Conservation (phyloP, 2,888 invertebrate genomes). For the Acrobasis suavella region DNA sequence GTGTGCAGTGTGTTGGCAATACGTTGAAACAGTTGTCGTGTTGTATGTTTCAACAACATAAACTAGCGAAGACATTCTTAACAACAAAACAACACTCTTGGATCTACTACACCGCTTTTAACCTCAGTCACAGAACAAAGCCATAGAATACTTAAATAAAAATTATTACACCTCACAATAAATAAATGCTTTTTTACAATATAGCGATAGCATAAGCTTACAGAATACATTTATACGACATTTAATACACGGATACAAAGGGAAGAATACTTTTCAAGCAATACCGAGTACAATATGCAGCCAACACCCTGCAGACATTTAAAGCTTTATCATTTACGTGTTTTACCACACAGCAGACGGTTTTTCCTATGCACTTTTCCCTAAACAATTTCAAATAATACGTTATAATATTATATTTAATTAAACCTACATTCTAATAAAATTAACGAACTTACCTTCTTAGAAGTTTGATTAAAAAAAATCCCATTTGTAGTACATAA, state of each 20-base stretch:
- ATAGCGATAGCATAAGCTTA: slow-evolving; percentile 69
- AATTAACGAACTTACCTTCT: too few species aligned
- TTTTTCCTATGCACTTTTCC: slow-evolving; percentile 24
- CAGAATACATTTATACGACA: slow-evolving; percentile 38
- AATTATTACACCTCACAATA: slow-evolving; percentile 33
- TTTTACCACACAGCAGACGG: slow-evolving; percentile 72
- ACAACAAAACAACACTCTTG: slow-evolving; percentile 63
- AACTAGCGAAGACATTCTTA: slow-evolving; percentile 50
- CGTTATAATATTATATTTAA: too few species aligned
- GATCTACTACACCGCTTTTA: slow-evolving; percentile 62
- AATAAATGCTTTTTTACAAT: slow-evolving; percentile 40
- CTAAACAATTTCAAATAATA: background rate
- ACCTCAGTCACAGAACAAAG: slow-evolving; percentile 31
- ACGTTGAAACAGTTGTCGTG: slow-evolving; percentile 42
- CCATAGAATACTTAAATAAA: slow-evolving; percentile 24
- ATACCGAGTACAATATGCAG: slow-evolving; percentile 59
- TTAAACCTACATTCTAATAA: too few species aligned
- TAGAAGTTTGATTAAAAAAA: background rate
- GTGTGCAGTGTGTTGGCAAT: slow-evolving; percentile 81
- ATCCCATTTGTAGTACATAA: too few species aligned
- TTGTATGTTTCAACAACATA: slow-evolving; percentile 42
- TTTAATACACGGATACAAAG: slow-evolving; percentile 39
- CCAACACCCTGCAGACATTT: slow-evolving; percentile 82
- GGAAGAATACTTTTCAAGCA: slow-evolving; percentile 35
- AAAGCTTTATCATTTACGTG: slow-evolving; percentile 61